phyloP scores from a whole-genome alignment of 2,888 invertebrate species.

The Drosophila lacicola region DNA sequence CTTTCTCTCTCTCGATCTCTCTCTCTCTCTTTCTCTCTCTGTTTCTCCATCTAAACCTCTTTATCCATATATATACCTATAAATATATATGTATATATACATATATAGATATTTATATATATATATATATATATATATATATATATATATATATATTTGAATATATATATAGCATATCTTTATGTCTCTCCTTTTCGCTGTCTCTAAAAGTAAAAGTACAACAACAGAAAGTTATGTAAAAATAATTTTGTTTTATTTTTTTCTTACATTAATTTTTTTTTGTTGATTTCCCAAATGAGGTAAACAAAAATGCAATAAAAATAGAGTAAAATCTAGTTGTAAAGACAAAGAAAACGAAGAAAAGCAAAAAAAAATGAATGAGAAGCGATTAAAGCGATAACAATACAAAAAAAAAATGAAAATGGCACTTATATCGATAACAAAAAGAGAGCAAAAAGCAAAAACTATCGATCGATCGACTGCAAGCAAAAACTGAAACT shows the following conservation, averaged over 20 bases:
- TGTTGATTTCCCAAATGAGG: constrained; percentile 35
- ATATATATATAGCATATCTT: not conserved
- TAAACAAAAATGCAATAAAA: constrained; percentile 34
- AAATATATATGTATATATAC: constrained; percentile 2
- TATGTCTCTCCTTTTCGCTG: constrained; percentile 36
- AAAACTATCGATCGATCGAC: constrained; percentile 65
- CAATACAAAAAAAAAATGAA: constrained; percentile 47
- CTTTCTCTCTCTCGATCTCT: constrained; percentile 27
- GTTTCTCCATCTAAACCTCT: constrained; percentile 21
- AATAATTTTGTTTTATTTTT: constrained; percentile 9
- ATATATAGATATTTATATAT: constrained; percentile 3
- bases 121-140: not conserved
- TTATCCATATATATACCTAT: not conserved
- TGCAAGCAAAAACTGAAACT: constrained; percentile 77
- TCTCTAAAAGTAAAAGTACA: constrained; percentile 50
- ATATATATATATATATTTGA: constrained; percentile 5
- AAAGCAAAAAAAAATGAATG: constrained; percentile 69
- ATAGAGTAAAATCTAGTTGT: constrained; percentile 45
- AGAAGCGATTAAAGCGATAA: constrained; percentile 47
- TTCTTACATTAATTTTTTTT: constrained; percentile 18
- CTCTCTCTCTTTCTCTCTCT: constrained; percentile 18
- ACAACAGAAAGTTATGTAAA: constrained; percentile 42
- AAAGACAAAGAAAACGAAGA: constrained; percentile 76
- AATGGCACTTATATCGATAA: constrained; percentile 59
- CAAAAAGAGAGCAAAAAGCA: constrained; percentile 51